A percentile compares a stretch with the other conserved stretches of the same genome.
Evolutionary conservation across 1,140 invertebrate species (phyloP).

Genomic region (Mercenaria mercenaria): DNA sequence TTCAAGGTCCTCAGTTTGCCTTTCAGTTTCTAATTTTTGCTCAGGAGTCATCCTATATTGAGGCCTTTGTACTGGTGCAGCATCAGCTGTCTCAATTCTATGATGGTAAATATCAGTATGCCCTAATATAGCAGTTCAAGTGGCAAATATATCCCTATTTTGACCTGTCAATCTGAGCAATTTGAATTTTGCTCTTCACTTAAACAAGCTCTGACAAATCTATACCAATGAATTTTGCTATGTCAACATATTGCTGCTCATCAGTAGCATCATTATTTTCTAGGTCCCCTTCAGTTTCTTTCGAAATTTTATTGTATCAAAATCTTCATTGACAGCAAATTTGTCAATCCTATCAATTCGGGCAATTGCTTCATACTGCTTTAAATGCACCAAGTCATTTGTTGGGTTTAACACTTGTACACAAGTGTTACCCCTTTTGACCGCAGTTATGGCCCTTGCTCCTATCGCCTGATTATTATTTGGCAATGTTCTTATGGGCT

Average conservation of each 20-base stretch:
- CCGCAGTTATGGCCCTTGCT: not conserved
- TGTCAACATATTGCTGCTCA: conserved; percentile 2
- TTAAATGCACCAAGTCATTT: conserved; percentile 22
- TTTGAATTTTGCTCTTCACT: not conserved
- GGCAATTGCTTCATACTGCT: conserved; percentile 31
- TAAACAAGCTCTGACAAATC: conserved; percentile 2
- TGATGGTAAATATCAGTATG: conserved; percentile 44
- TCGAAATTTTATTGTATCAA: not conserved
- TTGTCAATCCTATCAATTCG: not conserved
- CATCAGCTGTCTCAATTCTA: conserved; percentile 61
- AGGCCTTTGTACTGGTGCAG: conserved; percentile 19
- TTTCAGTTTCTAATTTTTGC: conserved; percentile 59
- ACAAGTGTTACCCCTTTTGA: not conserved
- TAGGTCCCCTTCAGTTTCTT: not conserved
- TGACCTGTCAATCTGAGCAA: conserved; percentile 44
- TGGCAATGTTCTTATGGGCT: conserved; percentile 40
- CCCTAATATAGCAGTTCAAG: conserved; percentile 55
- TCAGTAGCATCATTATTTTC: not conserved
- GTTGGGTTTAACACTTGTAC: conserved; percentile 27
- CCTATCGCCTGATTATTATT: conserved; percentile 1
- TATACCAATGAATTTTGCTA: conserved; percentile 25
- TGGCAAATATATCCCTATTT: conserved; percentile 68
- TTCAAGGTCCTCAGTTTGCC: conserved; percentile 53
- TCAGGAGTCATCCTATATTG: conserved; percentile 52
- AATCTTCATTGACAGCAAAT: not conserved